These are phyloP conservation scores for Falco naumanni DNA, from an alignment of 2,797 vertebrate genomes.

Conservation along the genomic window DNA sequence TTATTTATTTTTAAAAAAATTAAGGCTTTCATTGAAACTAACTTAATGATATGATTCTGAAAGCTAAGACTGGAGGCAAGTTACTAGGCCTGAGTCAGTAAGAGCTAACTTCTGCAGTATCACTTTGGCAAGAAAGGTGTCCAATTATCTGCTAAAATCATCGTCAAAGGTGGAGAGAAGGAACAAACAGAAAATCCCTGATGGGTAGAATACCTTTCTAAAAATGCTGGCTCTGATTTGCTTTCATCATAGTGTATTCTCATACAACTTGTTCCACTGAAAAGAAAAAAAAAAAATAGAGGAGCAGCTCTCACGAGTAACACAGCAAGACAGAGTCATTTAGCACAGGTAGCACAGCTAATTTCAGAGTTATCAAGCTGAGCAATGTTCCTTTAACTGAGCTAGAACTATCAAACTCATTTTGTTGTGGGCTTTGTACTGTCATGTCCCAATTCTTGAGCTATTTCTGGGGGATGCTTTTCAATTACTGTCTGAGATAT, in stretches of 20 bases:
- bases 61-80: background rate
- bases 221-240: background rate
- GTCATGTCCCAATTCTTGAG: background rate
- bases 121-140: background rate
- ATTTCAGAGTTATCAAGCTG: background rate
- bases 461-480: background rate
- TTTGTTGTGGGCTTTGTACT: background rate
- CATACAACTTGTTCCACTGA: background rate
- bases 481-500: background rate
- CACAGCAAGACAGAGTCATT: background rate
- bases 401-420: background rate
- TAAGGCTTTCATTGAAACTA: background rate
- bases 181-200: background rate
- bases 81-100: background rate
- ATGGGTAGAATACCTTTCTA: background rate
- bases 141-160: background rate
- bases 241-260: background rate
- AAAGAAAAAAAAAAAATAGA: background rate
- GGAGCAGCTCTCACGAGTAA: background rate
- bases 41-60: background rate
- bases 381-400: conserved; percentile 1
- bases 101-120: background rate
- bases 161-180: background rate
- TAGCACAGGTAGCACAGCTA: background rate
- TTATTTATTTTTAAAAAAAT: no score